Evolutionary conservation across 1,140 invertebrate species (phyloP).

Genomic region (Drosophila kurseongensis): DNA sequence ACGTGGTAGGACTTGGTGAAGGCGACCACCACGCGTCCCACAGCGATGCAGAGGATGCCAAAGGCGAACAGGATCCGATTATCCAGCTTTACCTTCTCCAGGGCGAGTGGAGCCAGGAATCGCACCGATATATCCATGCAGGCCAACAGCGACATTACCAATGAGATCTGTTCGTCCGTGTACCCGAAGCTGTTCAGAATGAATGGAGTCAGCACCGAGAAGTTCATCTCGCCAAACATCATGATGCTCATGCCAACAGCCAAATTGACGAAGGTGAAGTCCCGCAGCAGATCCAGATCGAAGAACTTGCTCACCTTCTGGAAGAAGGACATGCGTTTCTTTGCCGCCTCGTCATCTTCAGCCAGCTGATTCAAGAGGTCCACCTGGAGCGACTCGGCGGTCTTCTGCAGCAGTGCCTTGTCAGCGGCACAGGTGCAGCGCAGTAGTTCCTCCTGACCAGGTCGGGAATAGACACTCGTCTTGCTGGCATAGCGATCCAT

Average conservation of each 20-base stretch:
- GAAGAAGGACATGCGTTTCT: slow-evolving; percentile 84
- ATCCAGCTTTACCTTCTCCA: slow-evolving; percentile 87
- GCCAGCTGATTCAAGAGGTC: slow-evolving; percentile 25
- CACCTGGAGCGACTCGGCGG: slow-evolving; percentile 50
- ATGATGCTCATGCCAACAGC: slow-evolving; percentile 89
- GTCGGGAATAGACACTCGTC: slow-evolving; percentile 64
- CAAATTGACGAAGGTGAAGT: slow-evolving; percentile 88
- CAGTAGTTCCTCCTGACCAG: slow-evolving; percentile 42
- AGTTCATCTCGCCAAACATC: slow-evolving; percentile 89
- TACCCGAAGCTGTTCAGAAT: slow-evolving; percentile 88
- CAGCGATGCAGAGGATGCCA: slow-evolving; percentile 87
- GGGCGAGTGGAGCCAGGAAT: slow-evolving; percentile 87
- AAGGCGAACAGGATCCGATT: slow-evolving; percentile 88
- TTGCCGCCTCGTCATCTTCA: slow-evolving; percentile 56
- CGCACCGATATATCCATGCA: slow-evolving; percentile 87
- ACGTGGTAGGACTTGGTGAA: slow-evolving; percentile 63
- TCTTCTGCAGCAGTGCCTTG: slow-evolving; percentile 60
- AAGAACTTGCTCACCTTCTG: slow-evolving; percentile 87
- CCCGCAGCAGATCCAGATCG: slow-evolving; percentile 88
- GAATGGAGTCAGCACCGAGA: slow-evolving; percentile 89
- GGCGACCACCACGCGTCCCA: slow-evolving; percentile 85
- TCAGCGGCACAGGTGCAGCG: slow-evolving; percentile 78
- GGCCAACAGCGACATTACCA: slow-evolving; percentile 87
- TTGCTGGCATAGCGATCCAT: slow-evolving; percentile 67
- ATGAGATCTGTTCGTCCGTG: slow-evolving; percentile 86